Evolutionary conservation across 2,113 vertebrate genomes (phyloP).

Genomic region (Talpa occidentalis): DNA sequence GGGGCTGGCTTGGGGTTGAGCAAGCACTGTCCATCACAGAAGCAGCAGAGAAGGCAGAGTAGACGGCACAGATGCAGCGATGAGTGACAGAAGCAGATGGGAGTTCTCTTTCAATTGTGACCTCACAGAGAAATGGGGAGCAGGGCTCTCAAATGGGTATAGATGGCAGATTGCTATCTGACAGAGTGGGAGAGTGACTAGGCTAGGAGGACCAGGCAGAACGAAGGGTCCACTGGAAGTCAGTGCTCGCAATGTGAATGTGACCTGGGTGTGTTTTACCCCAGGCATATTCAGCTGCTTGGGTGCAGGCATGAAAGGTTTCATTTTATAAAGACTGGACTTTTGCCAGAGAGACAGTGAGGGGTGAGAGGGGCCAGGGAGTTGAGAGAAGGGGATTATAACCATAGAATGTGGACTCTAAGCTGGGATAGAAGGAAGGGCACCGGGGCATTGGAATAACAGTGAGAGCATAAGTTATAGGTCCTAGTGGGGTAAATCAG

Average conservation of each 20-base stretch:
- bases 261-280: background rate
- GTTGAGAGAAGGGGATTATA: background rate
- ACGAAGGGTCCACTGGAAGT: background rate
- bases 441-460: background rate
- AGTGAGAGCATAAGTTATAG: background rate
- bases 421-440: background rate
- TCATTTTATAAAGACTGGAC: background rate
- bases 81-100: fast-evolving
- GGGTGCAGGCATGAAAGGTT: background rate
- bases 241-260: background rate
- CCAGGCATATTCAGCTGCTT: background rate
- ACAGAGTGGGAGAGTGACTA: background rate
- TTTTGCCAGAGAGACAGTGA: background rate
- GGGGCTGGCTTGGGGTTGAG: background rate
- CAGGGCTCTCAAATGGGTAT: background rate
- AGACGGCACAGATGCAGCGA: background rate
- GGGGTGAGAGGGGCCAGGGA: background rate
- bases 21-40: too few species aligned
- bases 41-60: background rate
- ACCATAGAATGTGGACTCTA: background rate
- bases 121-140: background rate
- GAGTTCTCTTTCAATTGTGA: background rate
- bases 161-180: too few species aligned
- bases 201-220: background rate
- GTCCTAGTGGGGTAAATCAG: background rate